phyloP scores from a whole-genome alignment of 2,888 invertebrate genomes.

The Lacanobia oleracea region DNA sequence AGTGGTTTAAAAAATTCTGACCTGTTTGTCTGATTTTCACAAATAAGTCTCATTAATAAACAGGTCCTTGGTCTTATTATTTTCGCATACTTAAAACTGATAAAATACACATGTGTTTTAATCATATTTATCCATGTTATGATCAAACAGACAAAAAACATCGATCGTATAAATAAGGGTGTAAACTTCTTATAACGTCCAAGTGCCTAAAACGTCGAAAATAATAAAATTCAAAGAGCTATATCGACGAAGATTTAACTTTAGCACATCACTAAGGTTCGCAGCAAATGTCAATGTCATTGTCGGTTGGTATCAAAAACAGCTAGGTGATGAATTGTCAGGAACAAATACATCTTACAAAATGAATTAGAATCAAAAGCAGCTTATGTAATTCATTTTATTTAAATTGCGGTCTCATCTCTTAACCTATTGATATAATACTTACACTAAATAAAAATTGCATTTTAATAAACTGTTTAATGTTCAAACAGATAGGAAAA shows the following conservation, averaged over 20 bases:
- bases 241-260: too few relatives aligned
- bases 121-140: too few relatives aligned
- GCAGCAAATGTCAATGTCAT: too few relatives aligned
- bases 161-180: conserved; percentile 13
- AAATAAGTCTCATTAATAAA: too few relatives aligned
- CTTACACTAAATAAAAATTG: conserved; percentile 8
- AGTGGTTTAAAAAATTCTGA: conserved; percentile 15
- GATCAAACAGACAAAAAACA: conserved; percentile 11
- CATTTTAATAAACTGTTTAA: conserved; percentile 24
- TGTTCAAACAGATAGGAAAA: conserved; percentile 13
- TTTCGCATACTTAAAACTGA: too few relatives aligned
- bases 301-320: conserved; percentile 14
- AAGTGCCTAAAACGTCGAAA: too few relatives aligned
- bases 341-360: conserved; percentile 26
- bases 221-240: too few relatives aligned
- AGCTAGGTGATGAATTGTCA: conserved; percentile 24
- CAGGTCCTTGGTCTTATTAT: too few relatives aligned
- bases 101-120: too few relatives aligned
- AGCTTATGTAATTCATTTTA: conserved; percentile 24
- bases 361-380: conserved; percentile 29
- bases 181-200: conserved; percentile 1
- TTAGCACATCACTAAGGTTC: too few relatives aligned
- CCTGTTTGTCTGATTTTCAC: too few relatives aligned
- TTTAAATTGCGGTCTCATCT: conserved; percentile 14
- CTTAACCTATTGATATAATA: conserved; percentile 14